These are phyloP conservation scores for Bombus superbus DNA, from an alignment of 1,140 invertebrate species.

Conservation along the genomic window DNA sequence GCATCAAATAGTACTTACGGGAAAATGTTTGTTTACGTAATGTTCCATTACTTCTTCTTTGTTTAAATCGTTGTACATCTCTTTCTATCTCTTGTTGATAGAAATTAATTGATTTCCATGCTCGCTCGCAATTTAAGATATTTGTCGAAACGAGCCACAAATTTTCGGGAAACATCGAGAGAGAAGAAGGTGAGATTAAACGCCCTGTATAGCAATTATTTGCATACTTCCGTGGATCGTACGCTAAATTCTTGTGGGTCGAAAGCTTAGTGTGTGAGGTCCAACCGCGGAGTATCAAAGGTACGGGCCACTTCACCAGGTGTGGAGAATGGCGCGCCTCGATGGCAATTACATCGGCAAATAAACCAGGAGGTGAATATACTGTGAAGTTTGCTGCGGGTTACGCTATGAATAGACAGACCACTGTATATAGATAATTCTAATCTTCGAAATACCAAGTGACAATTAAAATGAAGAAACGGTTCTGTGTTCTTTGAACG, in stretches of 20 bases:
- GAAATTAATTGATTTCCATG: too few species aligned
- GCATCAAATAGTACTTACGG: too few species aligned
- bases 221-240: constrained; percentile 15
- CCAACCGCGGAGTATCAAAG: constrained; percentile 52
- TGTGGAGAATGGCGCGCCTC: constrained; percentile 66
- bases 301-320: constrained; percentile 66
- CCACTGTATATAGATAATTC: constrained; percentile 62
- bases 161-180: background rate
- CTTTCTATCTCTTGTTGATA: too few species aligned
- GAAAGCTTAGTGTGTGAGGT: constrained; percentile 52
- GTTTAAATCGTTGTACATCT: too few species aligned
- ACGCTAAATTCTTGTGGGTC: constrained; percentile 49
- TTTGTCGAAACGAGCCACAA: background rate
- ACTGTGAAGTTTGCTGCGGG: constrained; percentile 63
- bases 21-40: too few species aligned
- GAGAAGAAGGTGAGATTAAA: background rate
- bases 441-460: constrained; percentile 40
- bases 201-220: background rate
- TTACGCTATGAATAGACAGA: constrained; percentile 66
- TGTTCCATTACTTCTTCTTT: too few species aligned
- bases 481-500: background rate
- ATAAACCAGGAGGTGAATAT: constrained; percentile 69
- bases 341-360: constrained; percentile 72
- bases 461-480: constrained; percentile 50
- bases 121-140: background rate